Evolutionary conservation across 2,888 invertebrate genomes (phyloP).

Genomic region (Ernsta delagoae): DNA sequence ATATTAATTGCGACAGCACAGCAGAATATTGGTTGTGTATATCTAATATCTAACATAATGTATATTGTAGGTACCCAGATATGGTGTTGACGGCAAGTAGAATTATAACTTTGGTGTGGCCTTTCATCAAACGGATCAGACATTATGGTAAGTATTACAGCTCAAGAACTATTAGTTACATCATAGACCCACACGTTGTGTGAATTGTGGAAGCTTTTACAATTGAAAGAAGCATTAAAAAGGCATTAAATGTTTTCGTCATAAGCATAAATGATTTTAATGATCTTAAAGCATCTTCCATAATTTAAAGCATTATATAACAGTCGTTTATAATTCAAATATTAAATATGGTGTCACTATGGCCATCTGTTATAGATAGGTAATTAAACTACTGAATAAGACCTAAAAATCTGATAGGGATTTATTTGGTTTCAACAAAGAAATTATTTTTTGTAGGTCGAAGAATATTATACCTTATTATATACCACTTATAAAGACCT

Average conservation of each 20-base stretch:
- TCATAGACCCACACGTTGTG: conserved; percentile 8
- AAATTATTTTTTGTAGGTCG: no score
- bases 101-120: conserved; percentile 4
- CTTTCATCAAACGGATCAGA: conserved; percentile 3
- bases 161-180: conserved; percentile 11
- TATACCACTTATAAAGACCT: no score
- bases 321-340: neutral
- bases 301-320: conserved; percentile 2
- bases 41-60: no score
- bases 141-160: conserved; percentile 4
- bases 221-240: conserved; percentile 30
- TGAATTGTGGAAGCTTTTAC: conserved; percentile 18
- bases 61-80: no score
- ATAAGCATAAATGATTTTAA: conserved; percentile 32
- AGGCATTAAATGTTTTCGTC: conserved; percentile 33
- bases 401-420: no score
- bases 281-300: conserved; percentile 25
- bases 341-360: neutral
- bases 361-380: no score
- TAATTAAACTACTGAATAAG: no score
- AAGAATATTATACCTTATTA: no score
- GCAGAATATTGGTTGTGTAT: no score
- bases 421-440: no score
- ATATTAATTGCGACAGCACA: no score
- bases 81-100: neutral